Evolutionary conservation across 1,140 invertebrate species (phyloP), one percentile per base, ranked within the genome.

Genomic region (Cecropterus lyciades): DNA sequence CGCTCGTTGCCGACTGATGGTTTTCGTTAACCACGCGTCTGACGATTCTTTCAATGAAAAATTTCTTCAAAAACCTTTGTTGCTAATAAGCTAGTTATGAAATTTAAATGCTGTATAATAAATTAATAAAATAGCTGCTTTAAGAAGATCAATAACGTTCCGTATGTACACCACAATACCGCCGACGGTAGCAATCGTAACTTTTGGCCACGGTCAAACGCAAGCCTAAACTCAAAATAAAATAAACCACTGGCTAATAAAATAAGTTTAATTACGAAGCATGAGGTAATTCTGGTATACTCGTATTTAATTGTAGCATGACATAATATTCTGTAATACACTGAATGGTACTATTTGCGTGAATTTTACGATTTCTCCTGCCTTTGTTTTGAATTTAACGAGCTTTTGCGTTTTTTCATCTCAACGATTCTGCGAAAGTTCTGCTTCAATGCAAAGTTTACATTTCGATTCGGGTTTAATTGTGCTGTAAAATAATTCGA

Each of bases 301-400:
- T 0, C 7, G 30, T 33, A 10, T 33, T 33, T 10, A 33, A 10
- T 10, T 33, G 3, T 14, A 30, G 14, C 8, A 11, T 53, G 51
- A 33, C 14, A 53, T 11, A 17, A 33, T 37, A 24, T 52, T 27
- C 49, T 30, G 24, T 53, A 33, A 40, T 16, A 55, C 13, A 16
- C 10, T 55, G 15, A 15, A 40, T 17, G 33, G 16, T 17, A 40
- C 15, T 40, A 20, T 55, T 55, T n/a, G 24, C 56, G 24, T 14
- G 14, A 37, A 15, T 53, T 69, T 66, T 60, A 53, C 66, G 69
- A 55, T 67, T 48, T 60, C 20, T 57, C 65, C 73, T 70, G 67
- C 45, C 69, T 73, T 78, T 71, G 43, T 52, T 69, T 62, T 55
- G 60, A 65, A 57, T 62, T 76, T 73, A 74, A 76, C 59, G 71